These are phyloP conservation scores for Crotalus tigris DNA, from an alignment of 2,113 vertebrate genomes.

Conservation along the genomic window DNA sequence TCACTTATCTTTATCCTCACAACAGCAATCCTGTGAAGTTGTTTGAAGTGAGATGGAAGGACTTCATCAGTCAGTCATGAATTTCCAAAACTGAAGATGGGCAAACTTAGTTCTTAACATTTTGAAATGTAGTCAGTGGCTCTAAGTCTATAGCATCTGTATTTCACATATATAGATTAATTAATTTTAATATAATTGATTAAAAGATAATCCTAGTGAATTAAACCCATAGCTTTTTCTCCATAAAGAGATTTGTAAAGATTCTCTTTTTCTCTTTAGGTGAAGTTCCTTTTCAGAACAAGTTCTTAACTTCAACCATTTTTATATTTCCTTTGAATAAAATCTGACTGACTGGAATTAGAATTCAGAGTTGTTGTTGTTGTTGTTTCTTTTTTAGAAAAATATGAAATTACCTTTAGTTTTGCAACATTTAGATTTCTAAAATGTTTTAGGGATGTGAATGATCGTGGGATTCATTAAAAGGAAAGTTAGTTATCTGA, in stretches of 20 bases:
- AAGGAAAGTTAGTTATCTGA: background rate
- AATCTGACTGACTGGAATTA: background rate
- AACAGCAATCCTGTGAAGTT: background rate
- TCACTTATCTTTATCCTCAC: background rate
- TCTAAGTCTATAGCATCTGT: background rate
- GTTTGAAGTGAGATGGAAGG: background rate
- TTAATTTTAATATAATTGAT: background rate
- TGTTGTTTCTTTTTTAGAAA: background rate
- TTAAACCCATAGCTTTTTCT: background rate
- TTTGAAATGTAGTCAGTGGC: background rate
- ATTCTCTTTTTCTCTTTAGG: constrained; percentile 1
- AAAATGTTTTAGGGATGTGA: constrained; percentile 15
- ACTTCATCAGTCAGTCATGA: background rate
- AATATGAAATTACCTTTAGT: background rate
- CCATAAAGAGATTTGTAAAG: background rate
- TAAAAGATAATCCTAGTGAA: background rate
- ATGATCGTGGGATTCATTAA: background rate
- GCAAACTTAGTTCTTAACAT: background rate
- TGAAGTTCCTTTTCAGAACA: constrained; percentile 4
- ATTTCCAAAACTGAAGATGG: background rate
- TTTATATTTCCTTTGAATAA: constrained; percentile 30
- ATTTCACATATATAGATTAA: background rate
- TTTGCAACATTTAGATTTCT: constrained; percentile 25
- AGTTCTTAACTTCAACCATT: background rate
- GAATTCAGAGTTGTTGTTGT: background rate